Percentiles rank a stretch among this genome's conserved stretches.
phyloP scores from a whole-genome alignment of 2,888 invertebrate genomes.

The Tiphia femorata region DNA sequence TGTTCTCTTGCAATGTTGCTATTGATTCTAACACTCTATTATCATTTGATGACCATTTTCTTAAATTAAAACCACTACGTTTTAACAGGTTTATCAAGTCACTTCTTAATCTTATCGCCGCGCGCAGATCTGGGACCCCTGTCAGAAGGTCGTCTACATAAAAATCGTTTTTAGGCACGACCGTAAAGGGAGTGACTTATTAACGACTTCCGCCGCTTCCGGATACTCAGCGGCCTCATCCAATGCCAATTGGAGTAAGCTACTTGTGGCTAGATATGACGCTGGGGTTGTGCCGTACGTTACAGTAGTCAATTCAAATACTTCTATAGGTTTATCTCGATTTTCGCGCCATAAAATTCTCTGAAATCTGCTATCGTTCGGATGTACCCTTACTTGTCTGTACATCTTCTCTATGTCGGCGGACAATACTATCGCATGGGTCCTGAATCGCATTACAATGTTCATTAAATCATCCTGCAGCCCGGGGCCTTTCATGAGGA shows the following conservation, averaged over 20 bases:
- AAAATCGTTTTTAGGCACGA: slow-evolving; percentile 1
- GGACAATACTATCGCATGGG: slow-evolving; percentile 9
- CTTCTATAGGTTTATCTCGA: background rate
- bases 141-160: slow-evolving; percentile 17
- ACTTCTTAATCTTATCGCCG: too few species aligned
- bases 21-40: background rate
- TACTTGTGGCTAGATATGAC: slow-evolving; percentile 17
- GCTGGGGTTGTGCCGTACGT: slow-evolving; percentile 21
- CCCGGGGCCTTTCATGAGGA: background rate
- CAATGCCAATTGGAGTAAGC: slow-evolving; percentile 17
- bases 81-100: background rate
- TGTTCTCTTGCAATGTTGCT: background rate
- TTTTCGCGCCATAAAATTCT: slow-evolving; percentile 25
- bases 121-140: background rate
- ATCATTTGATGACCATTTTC: slow-evolving; percentile 11
- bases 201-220: background rate
- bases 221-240: slow-evolving; percentile 12
- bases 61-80: background rate
- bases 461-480: slow-evolving; percentile 1
- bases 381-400: slow-evolving; percentile 8
- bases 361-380: slow-evolving; percentile 16
- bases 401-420: slow-evolving; percentile 22
- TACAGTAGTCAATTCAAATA: slow-evolving; percentile 15
- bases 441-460: slow-evolving; percentile 12
- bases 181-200: background rate